A percentile compares a stretch with the other conserved stretches of the same genome.
These are phyloP conservation scores for Bradysia coprophila DNA, from an alignment of 1,140 invertebrate species.

Conservation along the genomic window DNA sequence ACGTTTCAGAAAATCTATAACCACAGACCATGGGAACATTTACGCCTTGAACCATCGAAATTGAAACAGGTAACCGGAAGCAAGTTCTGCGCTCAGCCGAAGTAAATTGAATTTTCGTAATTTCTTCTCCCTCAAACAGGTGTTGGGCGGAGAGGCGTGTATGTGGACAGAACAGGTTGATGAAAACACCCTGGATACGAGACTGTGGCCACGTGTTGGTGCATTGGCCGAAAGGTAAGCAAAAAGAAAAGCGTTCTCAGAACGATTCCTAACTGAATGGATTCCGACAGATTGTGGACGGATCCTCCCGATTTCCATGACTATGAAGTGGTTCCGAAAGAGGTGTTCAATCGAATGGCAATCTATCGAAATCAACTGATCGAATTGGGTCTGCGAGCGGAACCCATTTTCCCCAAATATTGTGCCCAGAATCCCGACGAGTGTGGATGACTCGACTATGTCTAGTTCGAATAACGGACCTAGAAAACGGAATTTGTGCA, in stretches of 20 bases:
- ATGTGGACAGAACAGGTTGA: slow-evolving; percentile 49
- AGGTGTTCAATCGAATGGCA: slow-evolving; percentile 20
- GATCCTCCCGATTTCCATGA: slow-evolving; percentile 21
- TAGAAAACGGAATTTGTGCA: too few relatives aligned
- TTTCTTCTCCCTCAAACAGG: slow-evolving; percentile 12
- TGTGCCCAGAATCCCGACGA: slow-evolving; percentile 41
- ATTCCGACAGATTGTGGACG: slow-evolving; percentile 13
- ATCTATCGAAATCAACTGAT: slow-evolving; percentile 31
- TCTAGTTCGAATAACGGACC: too few relatives aligned
- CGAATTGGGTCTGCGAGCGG: slow-evolving; percentile 36
- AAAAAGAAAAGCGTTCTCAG: neutral
- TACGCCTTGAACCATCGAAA: slow-evolving; percentile 17
- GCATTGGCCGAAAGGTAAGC: slow-evolving; percentile 37
- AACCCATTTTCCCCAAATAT: slow-evolving; percentile 49
- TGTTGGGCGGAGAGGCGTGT: slow-evolving; percentile 45
- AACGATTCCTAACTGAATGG: neutral
- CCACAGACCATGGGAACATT: slow-evolving; percentile 48
- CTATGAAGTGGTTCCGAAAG: slow-evolving; percentile 16
- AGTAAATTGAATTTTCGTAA: too few relatives aligned
- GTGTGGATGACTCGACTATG: slow-evolving; percentile 22
- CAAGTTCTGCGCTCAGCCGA: too few relatives aligned
- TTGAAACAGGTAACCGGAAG: slow-evolving; percentile 20
- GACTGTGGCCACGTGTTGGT: slow-evolving; percentile 48
- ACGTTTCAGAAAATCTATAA: slow-evolving; percentile 70
- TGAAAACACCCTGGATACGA: slow-evolving; percentile 34